A percentile compares a stretch with the other conserved stretches of the same genome.
phyloP scores from a whole-genome alignment of 2,888 invertebrate species.

The Odontocolon sp. region DNA sequence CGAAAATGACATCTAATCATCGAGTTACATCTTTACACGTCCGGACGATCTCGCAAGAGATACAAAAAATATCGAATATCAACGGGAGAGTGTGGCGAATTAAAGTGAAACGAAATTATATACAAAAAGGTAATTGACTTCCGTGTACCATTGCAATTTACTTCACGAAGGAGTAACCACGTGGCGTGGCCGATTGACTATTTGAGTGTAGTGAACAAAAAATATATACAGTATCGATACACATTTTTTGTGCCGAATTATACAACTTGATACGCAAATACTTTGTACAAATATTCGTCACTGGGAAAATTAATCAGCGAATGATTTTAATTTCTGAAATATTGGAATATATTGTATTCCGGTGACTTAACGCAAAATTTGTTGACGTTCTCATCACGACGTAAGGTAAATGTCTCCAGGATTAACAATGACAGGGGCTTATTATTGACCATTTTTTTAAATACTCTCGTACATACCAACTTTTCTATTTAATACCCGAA shows the following conservation, averaged over 20 bases:
- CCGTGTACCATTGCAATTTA: not conserved
- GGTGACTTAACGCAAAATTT: conserved; percentile 11
- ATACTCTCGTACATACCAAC: too few species aligned
- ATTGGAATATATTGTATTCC: not conserved
- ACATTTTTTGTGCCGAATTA: conserved; percentile 20
- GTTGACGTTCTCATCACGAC: not conserved
- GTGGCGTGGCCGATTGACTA: conserved; percentile 6
- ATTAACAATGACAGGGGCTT: not conserved
- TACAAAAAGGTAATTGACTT: not conserved
- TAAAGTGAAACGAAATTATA: conserved; percentile 14
- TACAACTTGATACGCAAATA: conserved; percentile 11
- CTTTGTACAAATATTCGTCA: conserved; percentile 45
- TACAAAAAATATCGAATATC: conserved; percentile 7
- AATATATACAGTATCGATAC: conserved; percentile 14
- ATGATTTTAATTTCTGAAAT: conserved; percentile 31
- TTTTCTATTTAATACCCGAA: too few species aligned
- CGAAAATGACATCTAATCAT: conserved; percentile 4
- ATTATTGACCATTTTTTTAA: too few species aligned
- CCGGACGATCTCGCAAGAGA: not conserved
- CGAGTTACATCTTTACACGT: conserved; percentile 33
- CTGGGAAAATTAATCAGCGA: conserved; percentile 31
- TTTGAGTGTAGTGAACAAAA: not conserved
- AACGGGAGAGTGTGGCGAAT: not conserved
- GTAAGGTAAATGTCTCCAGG: not conserved
- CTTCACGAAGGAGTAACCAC: not conserved